phyloP scores from a whole-genome alignment of 1,140 invertebrate species.

The Hydropsyche tenuis region DNA sequence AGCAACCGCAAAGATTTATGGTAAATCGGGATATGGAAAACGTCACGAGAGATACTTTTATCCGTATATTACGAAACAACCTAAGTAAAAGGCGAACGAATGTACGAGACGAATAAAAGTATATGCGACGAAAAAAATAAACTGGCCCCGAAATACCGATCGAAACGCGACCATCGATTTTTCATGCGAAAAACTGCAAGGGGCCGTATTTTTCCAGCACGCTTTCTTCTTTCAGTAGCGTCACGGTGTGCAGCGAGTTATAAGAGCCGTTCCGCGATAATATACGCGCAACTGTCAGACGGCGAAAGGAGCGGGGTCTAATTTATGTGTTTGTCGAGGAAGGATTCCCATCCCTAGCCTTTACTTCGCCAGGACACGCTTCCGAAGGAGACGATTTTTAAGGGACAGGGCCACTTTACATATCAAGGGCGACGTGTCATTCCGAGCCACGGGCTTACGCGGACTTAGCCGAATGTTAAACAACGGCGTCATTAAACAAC shows the following conservation, averaged over 20 bases:
- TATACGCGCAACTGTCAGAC: conserved; percentile 43
- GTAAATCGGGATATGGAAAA: conserved; percentile 45
- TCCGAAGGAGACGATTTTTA: conserved; percentile 40
- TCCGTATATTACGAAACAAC: conserved; percentile 41
- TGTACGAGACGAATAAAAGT: too few relatives aligned
- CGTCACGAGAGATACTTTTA: conserved; percentile 43
- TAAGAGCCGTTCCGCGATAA: conserved; percentile 39
- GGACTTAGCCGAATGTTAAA: conserved; percentile 45
- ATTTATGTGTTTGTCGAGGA: conserved; percentile 41
- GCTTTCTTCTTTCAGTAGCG: neutral
- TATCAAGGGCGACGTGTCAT: conserved; percentile 45
- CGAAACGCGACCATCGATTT: conserved; percentile 45
- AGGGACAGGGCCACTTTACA: conserved; percentile 41
- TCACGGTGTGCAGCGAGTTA: conserved; percentile 27
- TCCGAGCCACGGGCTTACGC: conserved; percentile 35
- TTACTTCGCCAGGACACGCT: neutral
- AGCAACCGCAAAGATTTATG: conserved; percentile 45
- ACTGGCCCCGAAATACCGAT: conserved; percentile 32
- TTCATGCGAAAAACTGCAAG: conserved; percentile 37
- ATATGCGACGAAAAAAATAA: neutral
- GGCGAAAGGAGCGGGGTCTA: conserved; percentile 23
- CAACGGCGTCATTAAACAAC: conserved; percentile 34
- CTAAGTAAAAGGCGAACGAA: conserved; percentile 1
- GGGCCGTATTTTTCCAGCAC: neutral
- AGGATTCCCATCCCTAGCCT: neutral